Percentiles rank a stretch among this genome's conserved stretches.
phyloP scores from a whole-genome alignment of 1,140 invertebrate genomes.

The Pectinophora gossypiella region DNA sequence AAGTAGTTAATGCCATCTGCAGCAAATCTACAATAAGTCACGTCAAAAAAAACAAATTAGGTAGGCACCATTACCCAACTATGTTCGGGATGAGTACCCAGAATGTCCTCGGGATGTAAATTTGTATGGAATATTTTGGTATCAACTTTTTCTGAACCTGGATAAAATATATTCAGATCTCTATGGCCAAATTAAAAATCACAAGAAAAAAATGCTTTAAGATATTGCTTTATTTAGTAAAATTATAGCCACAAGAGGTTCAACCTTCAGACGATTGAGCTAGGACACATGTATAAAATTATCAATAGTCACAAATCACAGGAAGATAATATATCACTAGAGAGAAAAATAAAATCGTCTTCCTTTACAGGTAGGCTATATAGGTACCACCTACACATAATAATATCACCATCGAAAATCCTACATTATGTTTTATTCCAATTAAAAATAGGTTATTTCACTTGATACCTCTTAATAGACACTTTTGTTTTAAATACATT shows the following conservation, averaged over 20 bases:
- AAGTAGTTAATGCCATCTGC: too few species aligned
- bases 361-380: slow-evolving; percentile 40
- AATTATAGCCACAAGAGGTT: slow-evolving; percentile 60
- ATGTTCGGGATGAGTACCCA: too few species aligned
- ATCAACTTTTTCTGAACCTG: too few species aligned
- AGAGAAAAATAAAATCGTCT: slow-evolving; percentile 48
- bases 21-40: too few species aligned
- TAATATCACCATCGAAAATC: slow-evolving; percentile 45
- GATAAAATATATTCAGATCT: too few species aligned
- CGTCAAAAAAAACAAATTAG: too few species aligned
- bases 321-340: slow-evolving; percentile 47
- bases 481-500: not conserved
- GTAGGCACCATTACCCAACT: too few species aligned
- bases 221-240: slow-evolving; percentile 68
- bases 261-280: slow-evolving; percentile 56
- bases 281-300: slow-evolving; percentile 67
- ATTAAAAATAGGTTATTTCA: not conserved
- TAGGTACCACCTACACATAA: slow-evolving; percentile 29
- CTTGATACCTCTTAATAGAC: not conserved
- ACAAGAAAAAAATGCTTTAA: not conserved
- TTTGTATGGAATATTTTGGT: too few species aligned
- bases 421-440: slow-evolving; percentile 23
- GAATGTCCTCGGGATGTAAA: too few species aligned
- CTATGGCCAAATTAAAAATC: too few species aligned
- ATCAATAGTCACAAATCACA: slow-evolving; percentile 69